Conservation (phyloP, 2,797 vertebrate species). For the Acridotheres tristis region DNA sequence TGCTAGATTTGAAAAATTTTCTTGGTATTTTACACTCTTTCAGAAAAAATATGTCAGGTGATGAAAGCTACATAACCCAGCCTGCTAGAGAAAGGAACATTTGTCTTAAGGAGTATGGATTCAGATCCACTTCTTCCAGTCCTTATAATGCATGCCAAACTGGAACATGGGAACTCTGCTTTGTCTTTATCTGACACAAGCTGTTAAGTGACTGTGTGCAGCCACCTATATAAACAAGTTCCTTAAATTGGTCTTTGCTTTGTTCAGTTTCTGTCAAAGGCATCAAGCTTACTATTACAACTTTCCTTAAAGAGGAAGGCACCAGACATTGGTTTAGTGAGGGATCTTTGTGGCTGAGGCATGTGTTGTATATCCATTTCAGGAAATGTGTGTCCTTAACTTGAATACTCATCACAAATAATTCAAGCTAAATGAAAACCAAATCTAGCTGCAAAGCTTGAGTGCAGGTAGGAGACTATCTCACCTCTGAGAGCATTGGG, state of each 20-base stretch:
- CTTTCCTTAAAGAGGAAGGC: constrained; percentile 4
- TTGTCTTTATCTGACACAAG: neutral
- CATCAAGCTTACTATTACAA: neutral
- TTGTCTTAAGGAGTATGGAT: neutral
- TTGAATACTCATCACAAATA: neutral
- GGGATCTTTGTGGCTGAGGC: neutral
- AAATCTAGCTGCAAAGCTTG: neutral
- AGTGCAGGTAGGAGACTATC: neutral
- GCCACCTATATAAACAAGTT: neutral
- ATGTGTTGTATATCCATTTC: neutral
- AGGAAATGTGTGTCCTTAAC: neutral
- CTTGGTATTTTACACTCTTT: neutral
- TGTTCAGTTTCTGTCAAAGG: neutral
- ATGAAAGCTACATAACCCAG: neutral
- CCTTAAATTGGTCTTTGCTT: neutral
- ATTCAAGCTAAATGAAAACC: neutral
- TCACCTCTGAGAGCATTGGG: neutral
- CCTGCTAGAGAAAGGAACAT: neutral
- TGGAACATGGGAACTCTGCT: neutral
- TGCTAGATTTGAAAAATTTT: neutral
- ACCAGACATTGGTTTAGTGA: neutral
- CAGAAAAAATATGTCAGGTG: neutral
- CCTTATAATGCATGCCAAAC: neutral
- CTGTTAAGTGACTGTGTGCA: neutral
- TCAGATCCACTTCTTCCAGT: neutral